Evolutionary conservation across 2,797 vertebrate species (phyloP), one percentile per base, ranked within the genome.

Genomic region (Anguilla obscura): DNA sequence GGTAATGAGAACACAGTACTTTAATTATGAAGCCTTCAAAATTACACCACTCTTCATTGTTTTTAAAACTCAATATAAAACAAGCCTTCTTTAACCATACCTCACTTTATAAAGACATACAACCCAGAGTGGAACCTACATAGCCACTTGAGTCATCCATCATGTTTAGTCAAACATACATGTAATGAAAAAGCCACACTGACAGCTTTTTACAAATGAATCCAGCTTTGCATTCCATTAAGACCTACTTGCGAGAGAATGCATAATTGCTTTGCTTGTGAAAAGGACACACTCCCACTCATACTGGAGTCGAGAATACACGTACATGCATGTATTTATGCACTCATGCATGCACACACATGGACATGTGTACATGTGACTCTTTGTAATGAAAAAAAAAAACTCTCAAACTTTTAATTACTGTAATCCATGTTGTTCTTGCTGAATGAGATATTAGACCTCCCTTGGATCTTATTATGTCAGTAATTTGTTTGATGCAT

Each of bases 1-100:
- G 58, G 33, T 85, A 85, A 85, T 85, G 33, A 18, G 33, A 66
- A 40, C 14, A 85, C 33, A 63, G 85, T 18, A 66, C 16, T 60
- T 60, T 36, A 85, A 45, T 63, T 5, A 85, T 66, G 56, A 66
- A 85, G 9, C 85, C 8, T 60, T 85, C 56, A 85, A 66, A 84
- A 85, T 58, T 7, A 60, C 84, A 85, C 21, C 33, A 10, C 85
- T 85, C 58, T n/a, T 36, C 74, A 76, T 14, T 40, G n/a, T 56
- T 33, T 85, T 27, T 14, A 24, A 83, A 83, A 83, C 50, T 83
- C 84, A 18, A 85, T 48, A 21, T 60, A 60, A 60, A 85, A 33
- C 14, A n/a, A 85, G 45, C 18, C 52, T n/a, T 84, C 50, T 84
- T 84, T 30, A 60, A 30, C 1, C 84, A 58, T 36, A 30, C 30